Base-by-base conservation (phyloP, 2,113 vertebrate species). In the Silurus glanis region DNA sequence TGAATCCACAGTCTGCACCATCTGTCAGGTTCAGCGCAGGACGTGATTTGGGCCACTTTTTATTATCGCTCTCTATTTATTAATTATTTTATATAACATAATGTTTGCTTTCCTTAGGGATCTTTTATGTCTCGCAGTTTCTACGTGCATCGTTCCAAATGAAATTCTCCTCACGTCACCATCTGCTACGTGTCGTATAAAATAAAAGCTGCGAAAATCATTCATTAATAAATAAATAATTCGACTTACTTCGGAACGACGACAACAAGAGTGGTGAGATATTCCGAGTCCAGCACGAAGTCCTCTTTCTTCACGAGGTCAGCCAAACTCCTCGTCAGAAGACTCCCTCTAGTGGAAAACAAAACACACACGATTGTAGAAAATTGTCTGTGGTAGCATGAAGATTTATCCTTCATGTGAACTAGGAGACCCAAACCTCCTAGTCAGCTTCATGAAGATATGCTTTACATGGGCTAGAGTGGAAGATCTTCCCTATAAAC, bases 301-400 rank as follows among this genome's bases (percentile, higher is more conserved):
- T 99, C 96, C 17, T 99, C 98, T 89, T 97, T 99, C 93, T 98
- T 99, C 84, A 99, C 97, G 78, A 99, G 96, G 91, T 99, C 98
- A 72, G 97, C 97, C 83, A 99, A 92, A 90, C 98, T 99, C 91
- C 98, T 96, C 74, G 98, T 99, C 93, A 99, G 91, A 91, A 99
- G 94, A 93, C 98, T 99, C 92, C 98, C 98, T 86, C 98, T 99
- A 55, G 75, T 28, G 84, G 90, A 89, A 61, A 1, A 51, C 0
- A 47, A 9, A 47, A 72, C 16, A 49, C 2, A 51, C 0, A 37
- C 0, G 45, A 45, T 47, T 28, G 17, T 37, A 37, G 37, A 37
- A 37, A 37, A 37, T 37, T 37, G 37, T 37, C 37, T 37, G 37
- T 37, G 37, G 37, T 37, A 37, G 37, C 37, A 37, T 37, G 37